A percentile compares a stretch with the other conserved stretches of the same genome.
These are phyloP conservation scores for Leptopilina boulardi DNA, from an alignment of 1,140 invertebrate species.

Conservation along the genomic window DNA sequence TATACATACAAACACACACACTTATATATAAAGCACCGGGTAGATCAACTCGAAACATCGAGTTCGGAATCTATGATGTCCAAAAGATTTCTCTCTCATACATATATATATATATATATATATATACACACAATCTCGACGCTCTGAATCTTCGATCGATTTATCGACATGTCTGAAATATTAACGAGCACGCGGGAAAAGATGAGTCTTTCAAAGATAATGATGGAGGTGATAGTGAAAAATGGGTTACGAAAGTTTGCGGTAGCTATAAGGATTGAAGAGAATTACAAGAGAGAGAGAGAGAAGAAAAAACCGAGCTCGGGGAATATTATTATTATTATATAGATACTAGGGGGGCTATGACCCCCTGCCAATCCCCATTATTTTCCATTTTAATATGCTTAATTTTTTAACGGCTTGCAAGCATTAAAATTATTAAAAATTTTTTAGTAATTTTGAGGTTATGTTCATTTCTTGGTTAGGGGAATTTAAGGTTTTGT, in stretches of 20 bases:
- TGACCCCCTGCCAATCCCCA: too few relatives aligned
- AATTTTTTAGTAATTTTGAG: too few relatives aligned
- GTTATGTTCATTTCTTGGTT: too few relatives aligned
- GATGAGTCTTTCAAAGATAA: conserved; percentile 36
- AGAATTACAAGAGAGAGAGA: conserved; percentile 31
- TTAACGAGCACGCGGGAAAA: not conserved
- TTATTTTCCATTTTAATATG: too few relatives aligned
- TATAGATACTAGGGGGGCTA: too few relatives aligned
- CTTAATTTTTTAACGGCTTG: too few relatives aligned
- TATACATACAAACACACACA: not conserved
- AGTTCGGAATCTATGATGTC: conserved; percentile 15
- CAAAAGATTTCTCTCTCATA: conserved; percentile 18
- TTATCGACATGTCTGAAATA: conserved; percentile 29
- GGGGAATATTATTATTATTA: too few relatives aligned
- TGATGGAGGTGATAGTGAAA: not conserved
- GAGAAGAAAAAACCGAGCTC: not conserved
- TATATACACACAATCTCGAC: conserved; percentile 3
- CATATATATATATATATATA: too few relatives aligned
- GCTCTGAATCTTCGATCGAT: conserved; percentile 47
- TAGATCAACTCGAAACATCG: not conserved
- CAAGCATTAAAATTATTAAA: too few relatives aligned
- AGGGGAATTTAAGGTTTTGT: too few relatives aligned
- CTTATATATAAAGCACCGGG: not conserved
- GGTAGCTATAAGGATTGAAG: conserved; percentile 27
- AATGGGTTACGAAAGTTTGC: not conserved